A percentile compares a stretch with the other conserved stretches of the same genome.
These are phyloP conservation scores for Cyanoramphus novaezelandiae DNA, from an alignment of 2,113 vertebrate species.

Conservation along the genomic window DNA sequence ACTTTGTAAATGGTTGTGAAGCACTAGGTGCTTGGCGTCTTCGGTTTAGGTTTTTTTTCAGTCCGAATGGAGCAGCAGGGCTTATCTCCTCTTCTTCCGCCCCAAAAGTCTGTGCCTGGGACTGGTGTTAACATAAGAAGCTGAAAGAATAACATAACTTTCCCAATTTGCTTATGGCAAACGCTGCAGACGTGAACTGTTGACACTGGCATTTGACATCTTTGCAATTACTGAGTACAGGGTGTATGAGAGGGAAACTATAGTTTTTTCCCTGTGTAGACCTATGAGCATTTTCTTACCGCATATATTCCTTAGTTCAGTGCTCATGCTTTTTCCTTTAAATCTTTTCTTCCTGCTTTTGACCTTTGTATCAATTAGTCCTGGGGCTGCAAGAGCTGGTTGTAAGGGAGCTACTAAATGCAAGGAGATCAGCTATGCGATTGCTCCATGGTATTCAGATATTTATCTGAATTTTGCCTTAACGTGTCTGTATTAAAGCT, in stretches of 20 bases:
- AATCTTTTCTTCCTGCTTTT: not conserved
- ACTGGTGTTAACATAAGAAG: not conserved
- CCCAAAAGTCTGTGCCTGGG: too few species aligned
- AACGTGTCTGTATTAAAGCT: rapidly evolving
- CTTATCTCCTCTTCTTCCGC: not conserved
- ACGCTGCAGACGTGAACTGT: not conserved
- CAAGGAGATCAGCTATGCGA: not conserved
- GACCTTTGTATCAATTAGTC: not conserved
- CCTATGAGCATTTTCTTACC: not conserved
- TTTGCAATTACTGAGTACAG: not conserved
- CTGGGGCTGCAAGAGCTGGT: not conserved
- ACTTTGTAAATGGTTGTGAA: not conserved
- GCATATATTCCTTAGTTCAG: not conserved
- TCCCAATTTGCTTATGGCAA: not conserved
- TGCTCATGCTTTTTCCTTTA: not conserved
- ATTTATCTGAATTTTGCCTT: not conserved
- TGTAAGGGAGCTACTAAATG: not conserved
- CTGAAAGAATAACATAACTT: not conserved
- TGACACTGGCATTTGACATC: not conserved
- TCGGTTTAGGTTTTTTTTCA: not conserved
- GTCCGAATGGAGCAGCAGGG: not conserved
- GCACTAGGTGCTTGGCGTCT: not conserved
- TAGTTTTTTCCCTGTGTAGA: rapidly evolving
- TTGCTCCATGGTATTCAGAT: not conserved
- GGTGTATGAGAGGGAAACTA: not conserved